Evolutionary conservation across 2,113 vertebrate genomes (phyloP), one percentile per base, ranked within the genome.

Genomic region (Hiodon tergisus): DNA sequence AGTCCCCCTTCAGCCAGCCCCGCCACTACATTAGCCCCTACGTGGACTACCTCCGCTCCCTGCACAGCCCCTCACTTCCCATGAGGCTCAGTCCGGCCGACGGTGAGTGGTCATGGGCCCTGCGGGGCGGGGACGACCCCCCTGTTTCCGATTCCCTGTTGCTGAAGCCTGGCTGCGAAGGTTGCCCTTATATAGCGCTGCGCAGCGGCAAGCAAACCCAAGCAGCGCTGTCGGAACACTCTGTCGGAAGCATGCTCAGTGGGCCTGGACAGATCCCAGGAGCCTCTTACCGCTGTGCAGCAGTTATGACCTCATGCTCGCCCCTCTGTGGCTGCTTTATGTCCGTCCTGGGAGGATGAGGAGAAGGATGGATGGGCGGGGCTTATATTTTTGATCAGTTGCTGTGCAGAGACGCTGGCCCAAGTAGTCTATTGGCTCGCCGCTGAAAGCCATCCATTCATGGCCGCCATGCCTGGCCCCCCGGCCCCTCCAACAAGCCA

Each of bases 11-110:
- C 88, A 93, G 87, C 72, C 89, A 92, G 0, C 89, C 94, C 0
- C 94, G 96, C 81, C 92, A 93, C 0, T 98, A 97, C 75, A 80
- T 96, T 84, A 88, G 81, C 63, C 94, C 96, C 3, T 95, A 99
- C 83, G 88, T 98, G 94, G 97, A 98, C 85, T 99, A 98, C 90
- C 92, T 99, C 83, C 94, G 94, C 68, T 94, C 96, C 0, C 78
- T 97, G 81, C 96, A 98, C 78, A 58, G 96, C 86, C 96, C 97
- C 65, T 90, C 95, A 0, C 92, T 98, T 69, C 96, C 96, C 1
- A 91, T 96, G 89, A 94, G 95, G 54, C 93, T 98, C 69, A 96
- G 95, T 81, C 96, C 97, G 0, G 92, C 94, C 0, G 93, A 98
- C 0, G 84, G 97, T 98, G 87, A 96, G 95, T 48, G 6, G 1